These are phyloP conservation scores for Bettongia penicillata DNA, from an alignment of 2,113 vertebrate genomes.

Conservation along the genomic window DNA sequence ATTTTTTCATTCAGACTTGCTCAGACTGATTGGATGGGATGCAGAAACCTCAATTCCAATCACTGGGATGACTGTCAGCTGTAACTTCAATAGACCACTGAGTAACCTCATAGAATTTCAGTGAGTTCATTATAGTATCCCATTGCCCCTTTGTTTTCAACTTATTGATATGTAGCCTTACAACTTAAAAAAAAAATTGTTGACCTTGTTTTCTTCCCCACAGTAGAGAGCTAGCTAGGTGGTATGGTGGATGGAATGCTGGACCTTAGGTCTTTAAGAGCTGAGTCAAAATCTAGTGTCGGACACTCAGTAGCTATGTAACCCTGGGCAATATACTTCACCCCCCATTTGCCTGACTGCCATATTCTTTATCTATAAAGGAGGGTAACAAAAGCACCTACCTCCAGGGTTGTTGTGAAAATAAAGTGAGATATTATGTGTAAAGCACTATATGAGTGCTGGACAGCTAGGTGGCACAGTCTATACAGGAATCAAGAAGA, in stretches of 20 bases:
- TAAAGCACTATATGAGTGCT: neutral
- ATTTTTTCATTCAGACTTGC: neutral
- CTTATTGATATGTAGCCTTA: neutral
- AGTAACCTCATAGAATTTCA: neutral
- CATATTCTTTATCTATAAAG: neutral
- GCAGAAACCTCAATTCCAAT: neutral
- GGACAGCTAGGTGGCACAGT: neutral
- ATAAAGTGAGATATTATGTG: neutral
- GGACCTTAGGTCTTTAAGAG: neutral
- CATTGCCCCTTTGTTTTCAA: neutral
- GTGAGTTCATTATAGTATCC: neutral
- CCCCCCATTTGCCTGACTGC: neutral
- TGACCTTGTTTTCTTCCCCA: neutral
- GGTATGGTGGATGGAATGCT: neutral
- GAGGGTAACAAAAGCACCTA: neutral
- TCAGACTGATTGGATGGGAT: conserved; percentile 6
- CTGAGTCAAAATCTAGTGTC: neutral
- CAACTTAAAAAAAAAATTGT: neutral
- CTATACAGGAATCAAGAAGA: neutral
- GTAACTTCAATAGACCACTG: neutral
- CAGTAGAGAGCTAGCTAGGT: neutral
- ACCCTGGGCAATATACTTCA: neutral
- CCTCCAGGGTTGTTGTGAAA: neutral
- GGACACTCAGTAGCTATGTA: neutral
- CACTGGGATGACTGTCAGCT: neutral